Conservation (phyloP, 2,797 vertebrate genomes). For the Myiotriccus ornatus region DNA sequence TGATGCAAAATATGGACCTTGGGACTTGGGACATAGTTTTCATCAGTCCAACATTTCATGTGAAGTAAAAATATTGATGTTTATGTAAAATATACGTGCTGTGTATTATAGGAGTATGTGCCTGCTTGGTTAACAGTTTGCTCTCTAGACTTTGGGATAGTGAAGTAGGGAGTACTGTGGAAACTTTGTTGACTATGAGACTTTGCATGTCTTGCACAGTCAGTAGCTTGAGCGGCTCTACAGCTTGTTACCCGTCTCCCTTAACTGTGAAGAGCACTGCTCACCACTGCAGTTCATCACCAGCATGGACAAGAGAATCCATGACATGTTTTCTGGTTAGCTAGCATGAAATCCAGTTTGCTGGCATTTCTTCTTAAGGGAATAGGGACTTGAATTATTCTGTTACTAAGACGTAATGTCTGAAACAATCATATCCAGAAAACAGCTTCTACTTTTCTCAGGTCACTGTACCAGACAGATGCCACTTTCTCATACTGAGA, state of each 20-base stretch:
- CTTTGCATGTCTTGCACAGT: fast-evolving
- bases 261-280: neutral
- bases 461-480: neutral
- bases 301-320: neutral
- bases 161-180: neutral
- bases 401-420: neutral
- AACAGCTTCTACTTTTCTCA: neutral
- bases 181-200: neutral
- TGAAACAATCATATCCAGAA: neutral
- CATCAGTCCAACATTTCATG: neutral
- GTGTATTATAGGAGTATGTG: neutral
- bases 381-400: fast-evolving
- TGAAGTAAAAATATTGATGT: neutral
- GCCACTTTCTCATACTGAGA: neutral
- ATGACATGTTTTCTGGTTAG: neutral
- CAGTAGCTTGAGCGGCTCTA: neutral
- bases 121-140: neutral
- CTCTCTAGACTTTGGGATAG: neutral
- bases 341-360: neutral
- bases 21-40: neutral
- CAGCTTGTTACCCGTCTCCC: neutral
- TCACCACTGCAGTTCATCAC: neutral
- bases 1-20: neutral
- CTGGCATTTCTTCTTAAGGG: neutral
- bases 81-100: neutral